A percentile compares a stretch with the other conserved stretches of the same genome.
phyloP scores from a whole-genome alignment of 2,888 invertebrate genomes.

The Oscheius sp. region DNA sequence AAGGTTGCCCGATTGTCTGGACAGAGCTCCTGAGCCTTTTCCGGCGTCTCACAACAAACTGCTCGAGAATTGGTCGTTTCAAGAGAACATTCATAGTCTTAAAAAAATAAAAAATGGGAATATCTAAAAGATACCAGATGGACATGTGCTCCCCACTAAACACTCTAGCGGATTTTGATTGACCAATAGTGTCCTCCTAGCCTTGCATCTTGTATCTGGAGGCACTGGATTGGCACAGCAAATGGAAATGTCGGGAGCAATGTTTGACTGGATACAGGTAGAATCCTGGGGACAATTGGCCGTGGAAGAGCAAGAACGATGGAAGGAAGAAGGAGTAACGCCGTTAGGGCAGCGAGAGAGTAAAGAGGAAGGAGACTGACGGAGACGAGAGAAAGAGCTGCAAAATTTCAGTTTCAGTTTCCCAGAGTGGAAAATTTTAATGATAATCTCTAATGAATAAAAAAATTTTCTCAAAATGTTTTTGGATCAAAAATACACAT shows the following conservation, averaged over 20 bases:
- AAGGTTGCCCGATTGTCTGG: conserved; percentile 18
- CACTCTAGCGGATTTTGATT: conserved; percentile 4
- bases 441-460: background rate
- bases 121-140: background rate
- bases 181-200: conserved; percentile 6
- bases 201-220: conserved; percentile 21
- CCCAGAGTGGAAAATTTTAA: background rate
- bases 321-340: conserved; percentile 1
- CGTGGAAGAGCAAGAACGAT: background rate
- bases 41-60: conserved; percentile 43
- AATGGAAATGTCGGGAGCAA: background rate
- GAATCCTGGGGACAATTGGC: conserved; percentile 7
- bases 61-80: conserved; percentile 37
- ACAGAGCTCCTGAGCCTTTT: conserved; percentile 3
- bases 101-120: background rate
- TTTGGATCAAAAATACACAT: too few species aligned
- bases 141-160: conserved; percentile 14
- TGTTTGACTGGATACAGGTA: background rate
- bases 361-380: background rate
- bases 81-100: conserved; percentile 45
- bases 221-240: conserved; percentile 22
- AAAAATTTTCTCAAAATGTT: too few species aligned
- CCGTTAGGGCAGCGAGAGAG: conserved; percentile 10
- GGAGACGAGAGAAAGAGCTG: background rate
- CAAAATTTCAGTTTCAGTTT: too few species aligned